These are phyloP conservation scores for Pristionchus pacificus DNA, from an alignment of 1,140 invertebrate species.

Conservation along the genomic window DNA sequence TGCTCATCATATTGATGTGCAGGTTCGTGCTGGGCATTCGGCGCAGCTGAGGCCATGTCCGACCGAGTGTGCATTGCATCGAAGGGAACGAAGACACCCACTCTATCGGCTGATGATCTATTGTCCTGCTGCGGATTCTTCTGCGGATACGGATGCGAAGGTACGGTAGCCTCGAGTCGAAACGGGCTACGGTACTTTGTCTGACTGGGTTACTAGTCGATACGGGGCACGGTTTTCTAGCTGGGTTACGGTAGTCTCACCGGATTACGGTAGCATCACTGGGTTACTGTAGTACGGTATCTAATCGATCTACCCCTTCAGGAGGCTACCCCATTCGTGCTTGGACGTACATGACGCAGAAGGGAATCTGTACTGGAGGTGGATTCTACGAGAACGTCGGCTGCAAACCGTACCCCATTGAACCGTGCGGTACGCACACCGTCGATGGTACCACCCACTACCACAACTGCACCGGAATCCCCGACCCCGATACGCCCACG, in stretches of 20 bases:
- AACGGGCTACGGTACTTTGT: no score
- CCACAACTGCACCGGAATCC: slow-evolving; percentile 58
- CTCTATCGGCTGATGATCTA: slow-evolving; percentile 79
- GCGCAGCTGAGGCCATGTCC: slow-evolving; percentile 85
- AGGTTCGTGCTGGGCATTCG: slow-evolving; percentile 70
- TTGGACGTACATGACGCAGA: slow-evolving; percentile 75
- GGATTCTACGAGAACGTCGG: slow-evolving; percentile 72
- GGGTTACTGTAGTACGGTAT: no score
- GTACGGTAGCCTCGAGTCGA: no score
- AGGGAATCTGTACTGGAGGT: slow-evolving; percentile 73
- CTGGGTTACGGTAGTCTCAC: no score
- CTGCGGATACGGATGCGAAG: slow-evolving; percentile 78
- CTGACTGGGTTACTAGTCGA: no score
- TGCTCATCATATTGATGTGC: slow-evolving; percentile 12
- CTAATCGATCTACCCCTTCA: no score
- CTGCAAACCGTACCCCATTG: slow-evolving; percentile 61
- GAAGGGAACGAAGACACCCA: slow-evolving; percentile 68
- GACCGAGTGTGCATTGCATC: slow-evolving; percentile 82
- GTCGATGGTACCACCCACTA: slow-evolving; percentile 47
- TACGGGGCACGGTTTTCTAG: no score
- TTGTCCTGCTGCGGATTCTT: slow-evolving; percentile 71
- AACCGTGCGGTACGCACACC: slow-evolving; percentile 15
- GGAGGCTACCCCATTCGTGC: slow-evolving; percentile 74
- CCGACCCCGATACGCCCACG: slow-evolving; percentile 71
- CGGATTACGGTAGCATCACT: no score